Percentiles rank a stretch among this genome's conserved stretches.
phyloP scores from a whole-genome alignment of 2,797 vertebrate genomes.

The Crypturellus tataupa region DNA sequence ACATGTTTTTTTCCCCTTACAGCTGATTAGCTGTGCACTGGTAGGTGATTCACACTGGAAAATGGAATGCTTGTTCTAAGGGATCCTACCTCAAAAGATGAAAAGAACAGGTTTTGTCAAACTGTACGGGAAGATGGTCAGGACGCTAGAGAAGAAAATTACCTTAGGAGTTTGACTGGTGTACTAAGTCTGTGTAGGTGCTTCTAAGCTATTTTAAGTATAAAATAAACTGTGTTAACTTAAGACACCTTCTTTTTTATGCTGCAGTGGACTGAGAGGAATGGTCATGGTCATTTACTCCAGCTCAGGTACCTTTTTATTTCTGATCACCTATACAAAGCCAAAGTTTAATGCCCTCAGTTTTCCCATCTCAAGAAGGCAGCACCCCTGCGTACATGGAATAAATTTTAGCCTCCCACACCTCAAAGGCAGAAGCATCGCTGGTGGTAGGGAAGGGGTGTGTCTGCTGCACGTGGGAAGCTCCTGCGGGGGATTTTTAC shows the following conservation, averaged over 20 bases:
- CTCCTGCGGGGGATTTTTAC: conserved; percentile 67
- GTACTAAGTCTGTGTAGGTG: neutral
- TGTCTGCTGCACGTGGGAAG: conserved; percentile 61
- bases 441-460: conserved; percentile 60
- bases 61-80: neutral
- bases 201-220: neutral
- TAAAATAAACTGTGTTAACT: neutral
- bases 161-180: neutral
- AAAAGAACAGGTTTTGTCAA: neutral
- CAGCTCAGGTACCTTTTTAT: neutral
- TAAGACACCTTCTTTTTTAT: neutral
- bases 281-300: neutral
- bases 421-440: neutral
- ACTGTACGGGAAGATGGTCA: neutral
- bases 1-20: neutral
- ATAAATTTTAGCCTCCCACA: conserved; percentile 32
- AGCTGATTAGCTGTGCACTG: neutral
- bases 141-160: neutral
- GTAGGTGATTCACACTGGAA: neutral
- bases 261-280: neutral
- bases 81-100: neutral
- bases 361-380: neutral
- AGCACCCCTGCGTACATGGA: neutral
- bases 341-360: neutral
- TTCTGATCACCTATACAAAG: neutral